Base-by-base conservation (phyloP, 2,113 vertebrate genomes). In the Corythoichthys haematopterus region DNA sequence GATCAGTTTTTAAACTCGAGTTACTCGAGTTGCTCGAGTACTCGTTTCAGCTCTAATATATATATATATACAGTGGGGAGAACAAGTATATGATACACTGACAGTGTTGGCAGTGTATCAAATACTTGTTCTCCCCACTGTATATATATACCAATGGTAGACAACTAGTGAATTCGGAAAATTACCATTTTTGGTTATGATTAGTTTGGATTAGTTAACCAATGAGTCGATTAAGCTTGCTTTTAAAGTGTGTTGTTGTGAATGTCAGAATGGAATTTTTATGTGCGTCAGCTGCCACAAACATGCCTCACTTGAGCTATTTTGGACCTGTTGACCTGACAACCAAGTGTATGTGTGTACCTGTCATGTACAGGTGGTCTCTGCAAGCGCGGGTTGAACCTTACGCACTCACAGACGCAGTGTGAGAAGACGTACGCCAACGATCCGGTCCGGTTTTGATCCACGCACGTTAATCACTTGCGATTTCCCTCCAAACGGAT, bases 331-430 rank as follows among this genome's bases (percentile, higher is more conserved):
- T 88, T 88, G 87, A 85, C 73, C 76, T 88, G 86, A 90, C 85
- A 89, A 66, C 50, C 69, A 77, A 87, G 82, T 80, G 79, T 80
- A 71, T 64, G 64, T 74, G 78, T 38, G 12, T 71, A 63, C 65
- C 64, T 90, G 87, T 72, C 89, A 88, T 13, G 58, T 86, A 80
- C 88, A 92, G 90, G 81, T 91, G 88, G 72, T 72, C 28, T 20
- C 74, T 59, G 75, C 80, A 64, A 65, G 79, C 70, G 15, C 71
- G 78, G 56, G 78, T 2, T 40, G 51, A 76, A 37, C 70, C 51
- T 35, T 63, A 38, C 55, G 6, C 55, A 36, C 12, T 35, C 35
- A 3, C 55, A 15, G 13, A 33, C 33, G 73, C 84, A 87, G 82
- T 43, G 87, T 90, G 82, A 84, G 81, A 51, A 51, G 48, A 63